Percentiles rank a stretch among this genome's conserved stretches.
Conservation (phyloP, 2,888 invertebrate species). For the Aporophyla nigra region DNA sequence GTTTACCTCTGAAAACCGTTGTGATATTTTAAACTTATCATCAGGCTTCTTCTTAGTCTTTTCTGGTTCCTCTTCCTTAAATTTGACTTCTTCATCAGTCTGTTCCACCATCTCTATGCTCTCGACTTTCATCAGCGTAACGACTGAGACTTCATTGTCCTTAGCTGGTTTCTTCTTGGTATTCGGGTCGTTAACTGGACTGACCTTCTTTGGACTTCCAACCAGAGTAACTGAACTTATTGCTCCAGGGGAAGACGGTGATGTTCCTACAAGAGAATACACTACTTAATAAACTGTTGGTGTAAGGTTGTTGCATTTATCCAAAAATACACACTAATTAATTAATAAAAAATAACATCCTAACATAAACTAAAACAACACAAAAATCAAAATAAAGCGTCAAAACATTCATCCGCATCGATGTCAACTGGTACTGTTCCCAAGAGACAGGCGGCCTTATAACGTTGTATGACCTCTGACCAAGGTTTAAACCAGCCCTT, state of each 20-base stretch:
- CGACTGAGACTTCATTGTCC: conserved; percentile 81
- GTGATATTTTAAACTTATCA: conserved; percentile 88
- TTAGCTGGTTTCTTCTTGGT: conserved; percentile 77
- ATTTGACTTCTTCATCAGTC: conserved; percentile 87
- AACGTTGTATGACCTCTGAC: too few relatives aligned
- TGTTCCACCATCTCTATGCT: conserved; percentile 88
- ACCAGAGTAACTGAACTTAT: conserved; percentile 94
- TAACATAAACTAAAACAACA: too few relatives aligned
- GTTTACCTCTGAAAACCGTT: conserved; percentile 86
- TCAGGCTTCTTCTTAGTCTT: conserved; percentile 83
- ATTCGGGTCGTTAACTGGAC: conserved; percentile 76
- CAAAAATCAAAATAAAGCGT: too few relatives aligned
- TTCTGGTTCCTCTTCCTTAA: conserved; percentile 86
- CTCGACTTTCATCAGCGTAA: conserved; percentile 83
- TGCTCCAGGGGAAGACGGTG: conserved; percentile 94
- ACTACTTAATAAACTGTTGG: not conserved
- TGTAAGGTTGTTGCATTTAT: too few relatives aligned
- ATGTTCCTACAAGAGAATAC: conserved; percentile 76
- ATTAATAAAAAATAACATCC: too few relatives aligned
- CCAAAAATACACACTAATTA: too few relatives aligned
- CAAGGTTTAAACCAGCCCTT: too few relatives aligned
- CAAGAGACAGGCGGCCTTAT: too few relatives aligned
- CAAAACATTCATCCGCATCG: too few relatives aligned
- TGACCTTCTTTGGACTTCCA: conserved; percentile 89
- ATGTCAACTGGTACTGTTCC: too few relatives aligned